Base-by-base conservation (phyloP, 2,113 vertebrate genomes). In the Gobio gobio region DNA sequence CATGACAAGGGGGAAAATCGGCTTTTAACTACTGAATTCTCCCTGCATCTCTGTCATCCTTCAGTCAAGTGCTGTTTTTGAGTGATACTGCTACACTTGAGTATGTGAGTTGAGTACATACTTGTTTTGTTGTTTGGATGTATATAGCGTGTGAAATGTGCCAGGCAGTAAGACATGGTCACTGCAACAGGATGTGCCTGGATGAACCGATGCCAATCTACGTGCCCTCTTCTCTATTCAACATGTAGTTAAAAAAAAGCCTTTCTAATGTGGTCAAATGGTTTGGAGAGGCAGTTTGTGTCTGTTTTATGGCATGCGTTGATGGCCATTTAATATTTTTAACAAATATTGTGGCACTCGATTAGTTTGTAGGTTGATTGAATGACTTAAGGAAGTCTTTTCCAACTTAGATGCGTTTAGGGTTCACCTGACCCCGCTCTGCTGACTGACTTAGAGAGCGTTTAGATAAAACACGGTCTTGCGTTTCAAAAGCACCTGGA, bases 1-100 rank as follows among this genome's bases (percentile, higher is more conserved):
- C 85, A 99, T 99, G 96, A 97, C 97, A 5, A 95, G 98, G 2
- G 98, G 98, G 86, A 98, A 95, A 91, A 97, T 99, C 1, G 97
- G 98, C 83, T 99, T 99, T 90, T 99, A 95, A 93, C 43, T 13
- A 10, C 26, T 47, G 54, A n/a, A 64, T 14, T 84, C 78, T 74
- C 6, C 54, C 45, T 5, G 16, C 43, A 9, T 13, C 8, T 29
- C 70, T 29, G 36, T 64, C 64, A 29, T 47, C 16, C 36, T 14
- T 10, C 51, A 33, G 22, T 68, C 29, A 51, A 66, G 61, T 43
- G 14, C 54, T 56, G 33, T 33, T 26, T 29, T 5, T 83, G 78
- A 76, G 63, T 70, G 22, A 22, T 73, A 29, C 5, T 20, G 63
- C 43, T 29, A 43, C 66, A 56, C 66, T 81, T 29, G 64, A 73